Percentiles rank a stretch among this genome's conserved stretches.
These are phyloP conservation scores for Saccopteryx leptura DNA, from an alignment of 2,113 vertebrate genomes.

Conservation along the genomic window DNA sequence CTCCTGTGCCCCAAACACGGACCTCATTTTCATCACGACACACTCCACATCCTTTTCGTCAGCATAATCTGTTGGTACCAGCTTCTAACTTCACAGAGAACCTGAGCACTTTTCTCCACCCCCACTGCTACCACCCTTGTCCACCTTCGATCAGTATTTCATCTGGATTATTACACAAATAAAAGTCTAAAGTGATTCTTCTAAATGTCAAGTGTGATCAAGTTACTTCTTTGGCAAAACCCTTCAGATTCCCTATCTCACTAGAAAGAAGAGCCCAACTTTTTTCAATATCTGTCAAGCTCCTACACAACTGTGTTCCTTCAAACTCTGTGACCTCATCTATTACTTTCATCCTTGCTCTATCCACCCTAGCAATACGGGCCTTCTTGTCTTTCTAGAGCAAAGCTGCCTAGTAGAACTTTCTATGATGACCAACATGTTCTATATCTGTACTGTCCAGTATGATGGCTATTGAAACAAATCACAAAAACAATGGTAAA, in stretches of 20 bases:
- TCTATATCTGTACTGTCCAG: neutral
- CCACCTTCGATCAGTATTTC: neutral
- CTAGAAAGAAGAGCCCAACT: neutral
- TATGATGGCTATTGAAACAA: neutral
- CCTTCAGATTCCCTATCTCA: neutral
- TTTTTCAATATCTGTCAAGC: neutral
- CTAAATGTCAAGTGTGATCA: neutral
- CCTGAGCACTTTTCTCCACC: neutral
- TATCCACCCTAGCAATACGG: neutral
- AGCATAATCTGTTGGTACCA: neutral
- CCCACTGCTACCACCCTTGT: neutral
- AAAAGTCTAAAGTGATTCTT: neutral
- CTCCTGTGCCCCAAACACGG: no score
- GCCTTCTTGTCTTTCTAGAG: neutral
- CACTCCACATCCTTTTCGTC: neutral
- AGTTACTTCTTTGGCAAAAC: neutral
- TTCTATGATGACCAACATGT: neutral
- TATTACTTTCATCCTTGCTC: neutral
- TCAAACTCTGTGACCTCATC: neutral
- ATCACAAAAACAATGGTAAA: neutral
- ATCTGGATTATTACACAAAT: constrained; percentile 37
- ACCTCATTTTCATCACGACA: neutral
- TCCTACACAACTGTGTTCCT: neutral
- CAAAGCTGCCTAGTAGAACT: neutral
- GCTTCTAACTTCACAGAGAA: neutral